Evolutionary conservation across 1,140 invertebrate species (phyloP).

Genomic region (Adoxophyes honmai): DNA sequence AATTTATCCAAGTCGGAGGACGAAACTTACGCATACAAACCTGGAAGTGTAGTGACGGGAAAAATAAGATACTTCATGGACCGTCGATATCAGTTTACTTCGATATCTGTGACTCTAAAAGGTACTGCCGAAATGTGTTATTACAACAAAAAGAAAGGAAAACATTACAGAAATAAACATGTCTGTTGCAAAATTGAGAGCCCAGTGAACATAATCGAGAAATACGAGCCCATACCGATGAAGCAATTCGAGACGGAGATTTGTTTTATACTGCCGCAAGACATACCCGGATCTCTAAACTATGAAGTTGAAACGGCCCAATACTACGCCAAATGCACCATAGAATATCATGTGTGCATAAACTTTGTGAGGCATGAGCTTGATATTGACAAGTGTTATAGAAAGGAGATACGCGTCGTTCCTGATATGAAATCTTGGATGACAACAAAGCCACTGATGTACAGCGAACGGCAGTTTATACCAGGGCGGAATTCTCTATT

Average conservation of each 20-base stretch:
- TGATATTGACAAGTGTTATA: not conserved
- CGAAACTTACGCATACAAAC: not conserved
- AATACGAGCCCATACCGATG: too few species aligned
- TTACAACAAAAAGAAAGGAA: too few species aligned
- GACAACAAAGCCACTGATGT: constrained; percentile 1
- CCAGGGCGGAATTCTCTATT: not conserved
- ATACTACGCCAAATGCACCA: too few species aligned
- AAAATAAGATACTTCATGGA: constrained; percentile 15
- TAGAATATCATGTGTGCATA: not conserved
- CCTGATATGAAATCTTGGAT: not conserved
- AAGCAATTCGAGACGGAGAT: too few species aligned
- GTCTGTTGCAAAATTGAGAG: too few species aligned
- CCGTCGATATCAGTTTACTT: not conserved
- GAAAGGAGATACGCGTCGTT: constrained; percentile 16
- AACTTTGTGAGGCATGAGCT: constrained; percentile 2
- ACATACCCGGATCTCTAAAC: too few species aligned
- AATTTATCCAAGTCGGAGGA: not conserved
- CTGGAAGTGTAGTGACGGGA: constrained; percentile 16
- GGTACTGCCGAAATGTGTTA: too few species aligned
- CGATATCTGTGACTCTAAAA: constrained; percentile 11
- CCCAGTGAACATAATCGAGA: too few species aligned
- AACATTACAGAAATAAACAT: too few species aligned
- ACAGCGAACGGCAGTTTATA: constrained; percentile 5
- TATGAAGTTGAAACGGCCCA: too few species aligned
- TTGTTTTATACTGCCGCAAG: too few species aligned